Evolutionary conservation across 2,797 vertebrate species (phyloP), one percentile per base, ranked within the genome.

Genomic region (Loris lydekkerianus): DNA sequence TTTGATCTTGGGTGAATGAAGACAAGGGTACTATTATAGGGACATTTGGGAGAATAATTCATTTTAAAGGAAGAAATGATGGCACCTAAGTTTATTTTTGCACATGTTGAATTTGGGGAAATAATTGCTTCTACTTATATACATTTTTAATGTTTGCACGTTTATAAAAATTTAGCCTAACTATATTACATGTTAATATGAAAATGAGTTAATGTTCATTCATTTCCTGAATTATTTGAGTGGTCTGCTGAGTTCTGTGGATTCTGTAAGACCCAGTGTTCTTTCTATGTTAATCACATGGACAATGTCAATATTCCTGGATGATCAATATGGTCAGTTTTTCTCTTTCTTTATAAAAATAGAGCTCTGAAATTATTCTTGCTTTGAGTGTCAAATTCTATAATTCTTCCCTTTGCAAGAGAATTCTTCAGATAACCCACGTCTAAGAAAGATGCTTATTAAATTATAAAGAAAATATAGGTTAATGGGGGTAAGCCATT

Each of bases 361-460:
- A 93, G 83, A 84, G 84, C 56, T 88, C 43, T 94, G 40, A 95
- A 86, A 58, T 77, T 85, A 86, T 25, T 89, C 23, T 75, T 85
- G 67, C 65, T 75, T 70, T 69, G 37, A 63, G 81, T 70, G 58
- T 75, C 82, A 80, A 72, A 92, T 96, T 95, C 29, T 69, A 10
- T 67, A 94, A 70, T 89, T 61, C 18, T 92, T 97, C 95, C 70
- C 40, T 91, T 89, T 82, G 56, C 76, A 92, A 94, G 49, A 92
- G 77, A 61, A 86, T 78, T 56, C 21, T 80, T 90, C 49, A 49
- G 65, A 56, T 88, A 85, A 61, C 17, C 69, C 31, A 34, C 90
- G 61, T 93, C 17, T 95, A 70, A 88, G 27, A 82, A 21, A 95
- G 34, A 89, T 91, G 56, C 15, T 92, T 90, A 80, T 78, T 69